Evolutionary conservation across 2,797 vertebrate genomes (phyloP), one percentile per base, ranked within the genome.

Genomic region (Anguilla anguilla): DNA sequence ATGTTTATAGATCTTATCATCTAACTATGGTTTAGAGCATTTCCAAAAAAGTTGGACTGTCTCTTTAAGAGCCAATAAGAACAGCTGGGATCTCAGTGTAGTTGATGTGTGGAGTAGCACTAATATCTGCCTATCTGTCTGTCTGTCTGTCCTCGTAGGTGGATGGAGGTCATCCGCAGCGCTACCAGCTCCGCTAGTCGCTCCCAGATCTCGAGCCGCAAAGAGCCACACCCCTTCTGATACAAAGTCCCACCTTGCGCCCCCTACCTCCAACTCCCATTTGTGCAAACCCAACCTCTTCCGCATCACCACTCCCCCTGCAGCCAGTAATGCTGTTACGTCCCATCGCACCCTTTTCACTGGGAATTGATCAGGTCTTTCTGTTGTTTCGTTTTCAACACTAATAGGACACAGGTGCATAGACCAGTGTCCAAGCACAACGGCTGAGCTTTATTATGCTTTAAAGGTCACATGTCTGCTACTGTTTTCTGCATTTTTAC

Each of bases 131-230:
- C 9, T 72, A 15, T 61, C 59, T 51, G 81, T 39, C 4, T 72
- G 81, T 39, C 4, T 72, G 79, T 87, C 49, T 57, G 22, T 61
- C 19, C 39, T 0, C 0, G 0, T 92, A 99, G 99, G 94, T 99
- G 99, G 99, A 99, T 99, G 98, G 98, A 98, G 93, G 99, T 99
- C 87, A 99, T 99, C 94, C 97, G 97, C 92, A 99, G 98, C 87
- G 98, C 98, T 91, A 99, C 98, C 84, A 95, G 96, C 89, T 96
- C 97, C 2, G 95, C 96, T 93, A 95, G 96, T 43, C 96, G 95
- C 28, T 90, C 95, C 85, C 96, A 94, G 31, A 89, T 96, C 87
- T 94, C 96, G 88, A 98, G 97, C 94, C 96, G 96, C 88, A 98
- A 97, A 92, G 98, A 98, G 92, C 93, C 96, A 51, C 97, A 96